These are phyloP conservation scores for Conger conger DNA, from an alignment of 2,113 vertebrate species.

Conservation along the genomic window DNA sequence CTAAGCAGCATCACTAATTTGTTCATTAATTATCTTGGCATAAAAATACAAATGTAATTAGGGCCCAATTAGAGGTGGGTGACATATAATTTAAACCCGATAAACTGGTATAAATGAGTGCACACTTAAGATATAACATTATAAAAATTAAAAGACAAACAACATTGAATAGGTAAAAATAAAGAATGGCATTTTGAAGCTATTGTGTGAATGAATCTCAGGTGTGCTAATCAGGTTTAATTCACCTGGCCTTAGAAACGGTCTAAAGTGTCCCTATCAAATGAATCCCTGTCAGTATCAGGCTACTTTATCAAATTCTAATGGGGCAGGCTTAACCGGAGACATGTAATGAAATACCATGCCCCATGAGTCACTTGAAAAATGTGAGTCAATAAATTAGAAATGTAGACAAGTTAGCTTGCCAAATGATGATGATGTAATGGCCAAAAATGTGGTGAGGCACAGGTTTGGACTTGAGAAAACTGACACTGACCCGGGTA, in stretches of 20 bases:
- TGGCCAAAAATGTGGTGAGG: not conserved
- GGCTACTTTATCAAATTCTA: not conserved
- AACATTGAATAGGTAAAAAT: not conserved
- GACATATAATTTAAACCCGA: not conserved
- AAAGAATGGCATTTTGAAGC: not conserved
- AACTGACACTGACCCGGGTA: not conserved
- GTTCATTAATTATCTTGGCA: constrained; percentile 21
- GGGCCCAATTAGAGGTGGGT: not conserved
- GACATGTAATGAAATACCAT: not conserved
- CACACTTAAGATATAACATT: not conserved
- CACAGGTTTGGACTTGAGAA: not conserved
- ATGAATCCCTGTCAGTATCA: not conserved
- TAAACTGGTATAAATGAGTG: not conserved
- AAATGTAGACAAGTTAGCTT: not conserved
- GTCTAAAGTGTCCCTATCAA: constrained; percentile 9
- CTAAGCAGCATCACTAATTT: constrained; percentile 41
- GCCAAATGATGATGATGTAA: not conserved
- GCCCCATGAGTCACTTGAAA: not conserved
- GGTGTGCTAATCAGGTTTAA: constrained; percentile 28
- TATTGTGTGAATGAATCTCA: not conserved
- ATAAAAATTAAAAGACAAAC: not conserved
- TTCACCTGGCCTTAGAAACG: not conserved
- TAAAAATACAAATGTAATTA: not conserved
- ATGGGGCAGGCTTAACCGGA: not conserved
- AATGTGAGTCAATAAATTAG: not conserved